Evolutionary conservation across 2,888 invertebrate genomes (phyloP).

Genomic region (Drosophila demipolita): DNA sequence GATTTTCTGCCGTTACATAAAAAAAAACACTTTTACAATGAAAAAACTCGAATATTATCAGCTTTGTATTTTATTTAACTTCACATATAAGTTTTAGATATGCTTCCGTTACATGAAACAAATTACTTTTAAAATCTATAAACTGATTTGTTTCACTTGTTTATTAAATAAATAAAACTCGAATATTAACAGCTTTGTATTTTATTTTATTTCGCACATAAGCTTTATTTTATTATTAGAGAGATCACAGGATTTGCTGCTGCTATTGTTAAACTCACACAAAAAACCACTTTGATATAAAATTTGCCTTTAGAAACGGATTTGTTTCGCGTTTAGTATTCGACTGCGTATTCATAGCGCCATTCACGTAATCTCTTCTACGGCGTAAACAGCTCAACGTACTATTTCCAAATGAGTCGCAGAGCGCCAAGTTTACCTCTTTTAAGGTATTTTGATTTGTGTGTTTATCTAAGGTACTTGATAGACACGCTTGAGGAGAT

Average conservation of each 20-base stretch:
- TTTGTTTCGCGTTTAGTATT: slow-evolving; percentile 85
- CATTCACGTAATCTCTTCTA: slow-evolving; percentile 22
- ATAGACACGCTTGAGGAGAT: slow-evolving; percentile 89
- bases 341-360: slow-evolving; percentile 65
- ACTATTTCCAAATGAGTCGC: slow-evolving; percentile 38
- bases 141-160: slow-evolving; percentile 81
- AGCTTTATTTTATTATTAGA: background rate
- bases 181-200: background rate
- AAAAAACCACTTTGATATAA: slow-evolving; percentile 88
- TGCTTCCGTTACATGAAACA: slow-evolving; percentile 87
- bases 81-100: no score
- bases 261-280: slow-evolving; percentile 86
- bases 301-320: slow-evolving; percentile 88
- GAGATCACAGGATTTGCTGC: slow-evolving; percentile 41
- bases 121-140: slow-evolving; percentile 86
- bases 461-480: slow-evolving; percentile 11
- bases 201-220: background rate
- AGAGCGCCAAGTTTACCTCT: slow-evolving; percentile 16
- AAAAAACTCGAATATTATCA: no score
- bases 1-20: no score
- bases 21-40: no score
- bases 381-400: slow-evolving; percentile 9
- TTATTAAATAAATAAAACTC: background rate
- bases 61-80: no score
- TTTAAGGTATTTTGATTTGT: slow-evolving; percentile 46